Evolutionary conservation across 2,113 vertebrate species (phyloP).

Genomic region (Phyllostomus hastatus): DNA sequence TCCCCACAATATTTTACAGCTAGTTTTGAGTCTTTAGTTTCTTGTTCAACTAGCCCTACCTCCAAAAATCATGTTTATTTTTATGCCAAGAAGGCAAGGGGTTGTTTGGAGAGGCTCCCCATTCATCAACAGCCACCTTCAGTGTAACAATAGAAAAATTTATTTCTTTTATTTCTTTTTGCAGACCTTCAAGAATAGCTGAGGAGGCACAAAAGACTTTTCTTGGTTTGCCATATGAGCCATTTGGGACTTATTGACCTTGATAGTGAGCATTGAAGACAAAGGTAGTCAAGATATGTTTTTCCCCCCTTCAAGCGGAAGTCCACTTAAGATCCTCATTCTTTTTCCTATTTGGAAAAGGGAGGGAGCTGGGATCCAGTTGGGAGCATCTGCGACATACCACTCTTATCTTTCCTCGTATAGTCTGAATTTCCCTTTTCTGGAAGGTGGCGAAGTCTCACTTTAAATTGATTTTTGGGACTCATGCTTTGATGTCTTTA

Average conservation of each 20-base stretch:
- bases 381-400: neutral
- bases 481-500: neutral
- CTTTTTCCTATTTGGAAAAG: neutral
- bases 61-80: neutral
- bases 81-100: neutral
- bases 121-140: neutral
- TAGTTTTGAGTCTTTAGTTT: too few species aligned
- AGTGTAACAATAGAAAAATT: neutral
- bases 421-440: neutral
- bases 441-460: neutral
- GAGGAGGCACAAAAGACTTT: neutral
- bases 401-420: neutral
- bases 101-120: neutral
- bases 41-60: too few species aligned
- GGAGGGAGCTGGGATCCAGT: neutral
- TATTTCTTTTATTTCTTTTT: slow-evolving; percentile 12
- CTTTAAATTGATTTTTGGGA: neutral
- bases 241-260: neutral
- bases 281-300: neutral
- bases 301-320: neutral
- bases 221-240: neutral
- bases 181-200: neutral
- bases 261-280: neutral
- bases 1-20: too few species aligned
- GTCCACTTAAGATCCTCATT: neutral